Percentiles rank a stretch among this genome's conserved stretches.
These are phyloP conservation scores for Microplitis manilae DNA, from an alignment of 2,888 invertebrate species.

Conservation along the genomic window DNA sequence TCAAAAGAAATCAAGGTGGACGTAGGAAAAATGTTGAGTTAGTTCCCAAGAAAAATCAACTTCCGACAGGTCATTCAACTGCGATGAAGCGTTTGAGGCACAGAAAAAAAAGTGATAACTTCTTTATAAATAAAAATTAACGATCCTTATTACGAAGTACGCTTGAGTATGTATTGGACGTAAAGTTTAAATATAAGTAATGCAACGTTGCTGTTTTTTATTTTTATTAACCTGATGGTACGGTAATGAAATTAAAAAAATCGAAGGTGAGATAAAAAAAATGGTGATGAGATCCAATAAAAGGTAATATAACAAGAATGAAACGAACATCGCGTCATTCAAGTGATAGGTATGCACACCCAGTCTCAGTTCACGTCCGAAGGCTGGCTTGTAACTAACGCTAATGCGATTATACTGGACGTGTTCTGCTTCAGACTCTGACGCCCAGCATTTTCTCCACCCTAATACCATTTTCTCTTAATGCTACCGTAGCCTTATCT, in stretches of 20 bases:
- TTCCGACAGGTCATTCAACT: not conserved
- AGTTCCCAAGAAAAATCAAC: not conserved
- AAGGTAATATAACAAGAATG: conserved; percentile 6
- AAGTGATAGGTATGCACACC: conserved; percentile 25
- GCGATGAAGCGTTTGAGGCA: not conserved
- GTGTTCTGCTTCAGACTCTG: conserved; percentile 42
- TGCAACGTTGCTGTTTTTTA: not conserved
- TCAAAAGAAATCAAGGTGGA: not conserved
- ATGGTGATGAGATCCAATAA: conserved; percentile 22
- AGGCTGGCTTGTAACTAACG: conserved; percentile 47
- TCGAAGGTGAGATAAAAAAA: not conserved
- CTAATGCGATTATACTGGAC: conserved; percentile 52
- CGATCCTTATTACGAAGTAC: not conserved
- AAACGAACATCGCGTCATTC: conserved; percentile 25
- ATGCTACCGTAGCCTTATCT: conserved; percentile 10
- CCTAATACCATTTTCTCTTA: conserved; percentile 12
- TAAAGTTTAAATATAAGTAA: not conserved
- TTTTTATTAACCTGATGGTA: not conserved
- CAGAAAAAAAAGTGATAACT: not conserved
- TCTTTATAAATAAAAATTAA: not conserved
- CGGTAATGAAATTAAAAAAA: not conserved
- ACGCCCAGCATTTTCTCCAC: conserved; percentile 30
- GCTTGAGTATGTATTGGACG: not conserved
- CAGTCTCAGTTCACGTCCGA: conserved; percentile 44
- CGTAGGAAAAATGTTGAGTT: not conserved